These are phyloP conservation scores for Thyatira batis DNA, from an alignment of 2,888 invertebrate genomes.

Conservation along the genomic window DNA sequence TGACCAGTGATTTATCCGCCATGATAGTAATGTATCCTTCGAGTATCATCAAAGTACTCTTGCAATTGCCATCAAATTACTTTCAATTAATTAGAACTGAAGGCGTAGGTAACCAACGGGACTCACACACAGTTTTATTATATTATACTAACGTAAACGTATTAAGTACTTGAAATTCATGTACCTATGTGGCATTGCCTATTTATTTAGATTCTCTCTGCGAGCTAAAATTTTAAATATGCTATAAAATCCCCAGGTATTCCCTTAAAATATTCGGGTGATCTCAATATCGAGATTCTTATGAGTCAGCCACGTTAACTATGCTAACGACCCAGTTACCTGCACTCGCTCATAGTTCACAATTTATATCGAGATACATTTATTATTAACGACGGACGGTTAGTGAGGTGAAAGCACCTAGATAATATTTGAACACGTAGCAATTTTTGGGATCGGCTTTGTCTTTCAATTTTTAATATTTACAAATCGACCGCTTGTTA, in stretches of 20 bases:
- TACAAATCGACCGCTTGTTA: too few species aligned
- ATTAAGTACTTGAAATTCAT: background rate
- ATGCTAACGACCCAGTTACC: slow-evolving; percentile 25
- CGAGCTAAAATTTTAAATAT: background rate
- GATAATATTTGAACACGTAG: slow-evolving; percentile 10
- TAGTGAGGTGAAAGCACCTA: slow-evolving; percentile 16
- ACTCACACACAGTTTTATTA: too few species aligned
- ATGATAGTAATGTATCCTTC: too few species aligned
- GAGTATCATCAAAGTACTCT: too few species aligned
- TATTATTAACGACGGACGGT: slow-evolving; percentile 27
- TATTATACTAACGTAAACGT: too few species aligned
- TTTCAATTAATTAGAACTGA: too few species aligned
- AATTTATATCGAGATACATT: slow-evolving; percentile 19
- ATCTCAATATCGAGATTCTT: slow-evolving; percentile 21
- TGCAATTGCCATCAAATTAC: too few species aligned
- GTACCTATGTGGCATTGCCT: too few species aligned
- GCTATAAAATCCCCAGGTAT: slow-evolving; percentile 7
- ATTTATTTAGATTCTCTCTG: background rate
- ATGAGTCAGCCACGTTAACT: slow-evolving; percentile 27
- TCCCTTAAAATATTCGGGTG: slow-evolving; percentile 24
- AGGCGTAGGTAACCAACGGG: too few species aligned
- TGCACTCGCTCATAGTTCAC: slow-evolving; percentile 19
- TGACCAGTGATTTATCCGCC: too few species aligned
- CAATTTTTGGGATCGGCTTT: background rate
- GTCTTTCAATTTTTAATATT: too few species aligned